Conservation (phyloP, 2,113 vertebrate species). For the Actenoides hombroni region DNA sequence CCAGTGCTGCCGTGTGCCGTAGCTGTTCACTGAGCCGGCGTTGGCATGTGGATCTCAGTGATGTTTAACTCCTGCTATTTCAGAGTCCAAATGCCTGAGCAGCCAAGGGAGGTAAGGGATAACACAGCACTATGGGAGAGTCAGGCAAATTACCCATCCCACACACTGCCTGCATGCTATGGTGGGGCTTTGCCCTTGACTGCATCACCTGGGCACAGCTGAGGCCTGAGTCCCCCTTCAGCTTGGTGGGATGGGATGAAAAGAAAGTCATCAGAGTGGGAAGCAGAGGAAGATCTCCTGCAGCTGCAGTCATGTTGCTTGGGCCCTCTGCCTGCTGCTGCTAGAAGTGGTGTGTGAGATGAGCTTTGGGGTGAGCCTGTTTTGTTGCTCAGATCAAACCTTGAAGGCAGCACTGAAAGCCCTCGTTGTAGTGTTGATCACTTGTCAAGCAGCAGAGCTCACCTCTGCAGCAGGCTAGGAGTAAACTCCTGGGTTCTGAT, state of each 20-base stretch:
- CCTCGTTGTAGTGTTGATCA: accelerated
- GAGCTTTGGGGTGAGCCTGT: not conserved
- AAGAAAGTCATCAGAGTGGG: accelerated
- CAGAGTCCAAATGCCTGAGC: not conserved
- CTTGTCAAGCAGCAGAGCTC: not conserved
- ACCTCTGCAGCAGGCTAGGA: not conserved
- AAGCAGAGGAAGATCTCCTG: not conserved
- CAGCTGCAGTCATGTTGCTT: accelerated
- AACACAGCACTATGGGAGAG: not conserved
- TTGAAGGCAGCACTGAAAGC: not conserved
- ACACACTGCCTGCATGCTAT: accelerated
- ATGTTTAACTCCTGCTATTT: not conserved
- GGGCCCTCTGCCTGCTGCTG: not conserved
- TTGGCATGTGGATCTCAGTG: not conserved
- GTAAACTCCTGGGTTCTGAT: not conserved
- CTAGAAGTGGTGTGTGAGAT: accelerated
- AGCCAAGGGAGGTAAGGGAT: not conserved
- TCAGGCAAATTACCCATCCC: not conserved
- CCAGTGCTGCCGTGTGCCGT: not conserved
- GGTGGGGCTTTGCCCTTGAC: not conserved
- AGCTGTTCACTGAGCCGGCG: not conserved
- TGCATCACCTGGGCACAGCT: not conserved
- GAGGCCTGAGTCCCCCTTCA: not conserved
- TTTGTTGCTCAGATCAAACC: not conserved
- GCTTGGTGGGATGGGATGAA: not conserved